Percentiles rank a stretch among this genome's conserved stretches.
phyloP scores from a whole-genome alignment of 2,113 vertebrate genomes.

The Anser brachyrhynchus region DNA sequence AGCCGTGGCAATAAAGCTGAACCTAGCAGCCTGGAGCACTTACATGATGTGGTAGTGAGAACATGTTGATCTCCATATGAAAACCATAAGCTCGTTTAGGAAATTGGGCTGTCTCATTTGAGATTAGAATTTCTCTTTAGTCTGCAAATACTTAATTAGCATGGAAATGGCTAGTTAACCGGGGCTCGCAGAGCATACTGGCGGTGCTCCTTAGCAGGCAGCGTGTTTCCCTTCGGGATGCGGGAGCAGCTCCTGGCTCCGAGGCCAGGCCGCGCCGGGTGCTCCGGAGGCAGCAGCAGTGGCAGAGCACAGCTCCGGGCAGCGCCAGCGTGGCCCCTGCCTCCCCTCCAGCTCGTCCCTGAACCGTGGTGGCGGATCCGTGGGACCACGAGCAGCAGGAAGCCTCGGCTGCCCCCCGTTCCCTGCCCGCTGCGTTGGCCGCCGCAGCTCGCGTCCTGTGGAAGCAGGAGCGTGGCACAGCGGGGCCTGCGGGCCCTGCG shows the following conservation, averaged over 20 bases:
- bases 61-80: slow-evolving; percentile 8
- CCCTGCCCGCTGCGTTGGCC: background rate
- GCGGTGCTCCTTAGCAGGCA: background rate
- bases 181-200: background rate
- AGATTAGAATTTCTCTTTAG: slow-evolving; percentile 31
- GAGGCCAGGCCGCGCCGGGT: background rate
- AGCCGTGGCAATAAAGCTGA: background rate
- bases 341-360: background rate
- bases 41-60: background rate
- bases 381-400: accelerated
- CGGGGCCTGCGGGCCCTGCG: accelerated
- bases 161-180: slow-evolving; percentile 16
- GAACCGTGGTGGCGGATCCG: background rate
- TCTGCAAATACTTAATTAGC: slow-evolving; percentile 46
- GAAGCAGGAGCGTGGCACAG: accelerated
- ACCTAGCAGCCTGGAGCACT: background rate
- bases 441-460: background rate
- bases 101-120: slow-evolving; percentile 25
- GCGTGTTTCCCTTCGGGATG: background rate
- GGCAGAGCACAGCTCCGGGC: background rate
- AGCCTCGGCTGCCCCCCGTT: background rate
- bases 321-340: background rate
- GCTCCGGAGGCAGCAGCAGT: background rate
- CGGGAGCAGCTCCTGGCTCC: background rate
- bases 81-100: slow-evolving; percentile 33